Conservation (phyloP, 2,113 vertebrate species). For the Microcebus griseorufus region DNA sequence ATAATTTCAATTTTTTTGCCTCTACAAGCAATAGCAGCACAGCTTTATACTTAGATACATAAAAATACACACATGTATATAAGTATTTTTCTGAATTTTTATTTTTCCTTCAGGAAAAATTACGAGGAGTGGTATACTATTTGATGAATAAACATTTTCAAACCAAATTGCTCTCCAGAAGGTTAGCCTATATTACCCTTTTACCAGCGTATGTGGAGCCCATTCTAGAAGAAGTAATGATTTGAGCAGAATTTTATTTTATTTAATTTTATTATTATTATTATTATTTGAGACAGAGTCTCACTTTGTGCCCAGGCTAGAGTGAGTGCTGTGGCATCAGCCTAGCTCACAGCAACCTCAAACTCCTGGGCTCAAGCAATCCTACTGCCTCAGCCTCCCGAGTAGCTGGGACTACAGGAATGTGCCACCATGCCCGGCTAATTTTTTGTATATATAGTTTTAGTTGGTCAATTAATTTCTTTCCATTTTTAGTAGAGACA, state of each 20-base stretch:
- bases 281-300: no score
- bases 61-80: background rate
- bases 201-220: background rate
- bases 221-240: background rate
- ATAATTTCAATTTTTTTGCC: background rate
- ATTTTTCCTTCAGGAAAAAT: slow-evolving; percentile 38
- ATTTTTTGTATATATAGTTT: no score
- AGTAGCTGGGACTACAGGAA: no score
- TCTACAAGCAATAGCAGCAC: background rate
- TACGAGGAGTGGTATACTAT: background rate
- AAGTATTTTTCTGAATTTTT: slow-evolving; percentile 23
- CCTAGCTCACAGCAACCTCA: no score
- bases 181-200: background rate
- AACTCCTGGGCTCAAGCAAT: no score
- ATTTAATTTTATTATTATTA: no score
- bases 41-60: background rate
- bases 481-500: no score
- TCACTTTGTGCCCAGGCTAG: no score
- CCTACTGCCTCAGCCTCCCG: no score
- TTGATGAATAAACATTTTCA: slow-evolving; percentile 15
- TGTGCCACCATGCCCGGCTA: no score
- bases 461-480: no score
- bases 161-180: slow-evolving; percentile 12
- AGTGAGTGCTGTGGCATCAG: no score
- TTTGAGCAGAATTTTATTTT: background rate